Base-by-base conservation (phyloP, 2,888 invertebrate genomes). In the Rhaphigaster nebulosa region DNA sequence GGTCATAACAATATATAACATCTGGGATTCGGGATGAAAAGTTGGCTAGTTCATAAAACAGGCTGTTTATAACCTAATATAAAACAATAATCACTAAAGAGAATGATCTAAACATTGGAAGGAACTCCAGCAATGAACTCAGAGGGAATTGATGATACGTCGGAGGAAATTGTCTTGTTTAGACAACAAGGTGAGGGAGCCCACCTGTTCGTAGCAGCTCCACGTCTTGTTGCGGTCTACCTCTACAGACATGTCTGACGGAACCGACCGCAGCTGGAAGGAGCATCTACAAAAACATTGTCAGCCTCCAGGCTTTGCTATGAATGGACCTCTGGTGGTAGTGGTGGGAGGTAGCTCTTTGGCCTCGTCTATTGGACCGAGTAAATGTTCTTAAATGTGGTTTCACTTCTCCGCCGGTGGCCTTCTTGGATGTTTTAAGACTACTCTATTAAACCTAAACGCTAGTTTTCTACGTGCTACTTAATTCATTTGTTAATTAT, bases 171-270 rank as follows among this genome's bases (percentile, higher is more conserved):
- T n/a, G 84, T 84, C 84, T 84, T 84, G 84, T 84, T 84, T 84
- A 84, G 84, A 84, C 41, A 41, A 80, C 13, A n/a, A 84, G 84
- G 45, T 3, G n/a, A 84, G 84, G 45, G n/a, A 1, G 45, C 84
- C 45, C 84, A 84, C 84, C 84, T 84, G 84, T 84, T 84, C 84
- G 80, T 38, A 80, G 80, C 80, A 80, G 80, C 80, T 41, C 8
- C 84, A 84, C 84, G 84, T 84, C 45, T n/a, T n/a, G 84, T 23
- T 84, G 84, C n/a, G 84, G 84, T 84, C 84, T 45, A 84, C 84
- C 84, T 45, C 70, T 18, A 38, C 70, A 76, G 70, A 76, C 70
- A 34, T 76, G 45, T 50, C 84, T 84, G 45, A 12, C n/a, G n/a
- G 45, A 45, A 84, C 84, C 84, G 84, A 84, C 84, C 84, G n/a